Conservation (phyloP, 2,113 vertebrate genomes). For the Perca fluviatilis region DNA sequence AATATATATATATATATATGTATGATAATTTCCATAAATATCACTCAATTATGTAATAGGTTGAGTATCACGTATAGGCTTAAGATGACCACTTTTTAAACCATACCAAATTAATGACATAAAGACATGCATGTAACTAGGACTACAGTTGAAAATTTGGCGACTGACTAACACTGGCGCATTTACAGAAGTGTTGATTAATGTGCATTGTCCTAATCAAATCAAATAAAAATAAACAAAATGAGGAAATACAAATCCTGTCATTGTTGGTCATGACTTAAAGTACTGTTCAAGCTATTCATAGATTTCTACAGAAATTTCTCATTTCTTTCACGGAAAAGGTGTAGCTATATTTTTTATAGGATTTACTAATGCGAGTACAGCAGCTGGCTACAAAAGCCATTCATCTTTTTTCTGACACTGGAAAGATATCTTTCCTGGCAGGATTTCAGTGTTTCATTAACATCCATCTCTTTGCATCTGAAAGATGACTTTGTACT, state of each 20-base stretch:
- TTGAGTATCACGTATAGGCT: not conserved
- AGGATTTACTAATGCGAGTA: constrained; percentile 1
- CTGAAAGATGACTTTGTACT: constrained; percentile 6
- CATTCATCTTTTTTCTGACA: not conserved
- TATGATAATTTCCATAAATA: not conserved
- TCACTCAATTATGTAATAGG: not conserved
- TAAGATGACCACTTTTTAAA: not conserved
- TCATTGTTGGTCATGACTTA: not conserved
- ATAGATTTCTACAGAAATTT: not conserved
- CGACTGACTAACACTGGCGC: too few relatives aligned
- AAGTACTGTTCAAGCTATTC: not conserved
- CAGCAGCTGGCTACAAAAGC: not conserved
- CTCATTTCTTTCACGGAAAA: not conserved
- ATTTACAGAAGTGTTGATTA: too few relatives aligned
- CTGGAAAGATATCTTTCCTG: constrained; percentile 5
- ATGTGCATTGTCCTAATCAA: not conserved
- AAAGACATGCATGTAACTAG: too few relatives aligned
- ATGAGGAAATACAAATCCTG: not conserved
- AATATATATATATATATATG: too few relatives aligned
- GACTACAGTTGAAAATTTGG: too few relatives aligned
- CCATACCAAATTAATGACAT: not conserved
- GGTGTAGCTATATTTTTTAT: not conserved
- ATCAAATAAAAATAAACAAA: too few relatives aligned
- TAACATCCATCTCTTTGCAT: constrained; percentile 1
- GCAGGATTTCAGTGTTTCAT: not conserved